Conservation (phyloP, 1,140 invertebrate genomes). For the Cyclargus thomasi region DNA sequence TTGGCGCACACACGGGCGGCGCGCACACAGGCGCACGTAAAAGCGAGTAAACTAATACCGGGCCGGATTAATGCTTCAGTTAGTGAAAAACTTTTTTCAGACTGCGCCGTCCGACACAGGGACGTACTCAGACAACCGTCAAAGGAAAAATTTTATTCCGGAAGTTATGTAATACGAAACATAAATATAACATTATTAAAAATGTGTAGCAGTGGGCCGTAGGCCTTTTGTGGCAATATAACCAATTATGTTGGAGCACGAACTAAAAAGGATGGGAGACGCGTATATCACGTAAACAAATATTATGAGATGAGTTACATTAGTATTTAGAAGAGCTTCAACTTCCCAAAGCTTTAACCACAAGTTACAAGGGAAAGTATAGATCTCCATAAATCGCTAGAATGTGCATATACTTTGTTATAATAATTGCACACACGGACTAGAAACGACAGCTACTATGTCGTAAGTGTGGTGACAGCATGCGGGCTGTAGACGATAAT, state of each 20-base stretch:
- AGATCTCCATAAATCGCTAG: background rate
- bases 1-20: slow-evolving; percentile 49
- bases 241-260: slow-evolving; percentile 10
- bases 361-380: background rate
- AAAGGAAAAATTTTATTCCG: slow-evolving; percentile 34
- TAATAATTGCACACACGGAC: slow-evolving; percentile 16
- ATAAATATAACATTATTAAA: slow-evolving; percentile 28
- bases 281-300: background rate
- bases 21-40: slow-evolving; percentile 53
- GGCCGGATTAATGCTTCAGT: slow-evolving; percentile 75
- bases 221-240: slow-evolving; percentile 15
- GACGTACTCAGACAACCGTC: slow-evolving; percentile 43
- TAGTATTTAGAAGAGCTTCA: background rate
- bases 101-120: slow-evolving; percentile 68
- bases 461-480: slow-evolving; percentile 33
- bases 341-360: background rate
- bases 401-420: background rate
- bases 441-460: slow-evolving; percentile 23
- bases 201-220: slow-evolving; percentile 20
- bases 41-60: slow-evolving; percentile 74
- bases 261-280: slow-evolving; percentile 1
- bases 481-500: slow-evolving; percentile 56
- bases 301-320: background rate
- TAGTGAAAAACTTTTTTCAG: slow-evolving; percentile 75
- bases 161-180: slow-evolving; percentile 34